These are phyloP conservation scores for Staurois parvus DNA, from an alignment of 2,797 vertebrate species.

Conservation along the genomic window DNA sequence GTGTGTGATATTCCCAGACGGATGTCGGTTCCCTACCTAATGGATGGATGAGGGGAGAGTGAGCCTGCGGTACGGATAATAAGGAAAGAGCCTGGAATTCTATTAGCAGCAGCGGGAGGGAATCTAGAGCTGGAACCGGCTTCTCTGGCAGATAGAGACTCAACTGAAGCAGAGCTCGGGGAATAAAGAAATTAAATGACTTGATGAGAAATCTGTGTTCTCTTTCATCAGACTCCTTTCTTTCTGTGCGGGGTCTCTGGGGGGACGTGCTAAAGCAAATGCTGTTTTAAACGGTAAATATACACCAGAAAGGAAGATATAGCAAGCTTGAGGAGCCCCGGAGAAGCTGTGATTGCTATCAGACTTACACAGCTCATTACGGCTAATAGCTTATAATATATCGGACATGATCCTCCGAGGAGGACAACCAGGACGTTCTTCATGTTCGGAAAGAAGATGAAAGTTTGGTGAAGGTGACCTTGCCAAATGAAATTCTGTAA, in stretches of 20 bases:
- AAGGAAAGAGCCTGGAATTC: conserved; percentile 44
- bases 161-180: conserved; percentile 24
- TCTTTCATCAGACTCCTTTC: conserved; percentile 47
- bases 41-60: not conserved
- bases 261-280: conserved; percentile 45
- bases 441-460: too few relatives aligned
- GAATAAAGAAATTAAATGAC: conserved; percentile 50
- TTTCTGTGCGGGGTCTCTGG: conserved; percentile 31
- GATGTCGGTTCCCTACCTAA: not conserved
- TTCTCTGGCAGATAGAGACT: conserved; percentile 14
- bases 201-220: conserved; percentile 53
- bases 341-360: conserved; percentile 4
- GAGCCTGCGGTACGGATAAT: conserved; percentile 14
- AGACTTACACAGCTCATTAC: conserved; percentile 17
- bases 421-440: too few relatives aligned
- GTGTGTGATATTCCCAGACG: not conserved
- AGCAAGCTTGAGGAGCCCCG: not conserved
- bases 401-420: not conserved
- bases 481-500: too few relatives aligned
- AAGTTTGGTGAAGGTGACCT: too few relatives aligned
- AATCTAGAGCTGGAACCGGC: conserved; percentile 28
- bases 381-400: conserved; percentile 13
- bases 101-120: conserved; percentile 40
- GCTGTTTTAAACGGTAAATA: conserved; percentile 49
- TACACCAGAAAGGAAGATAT: conserved; percentile 31